Evolutionary conservation across 2,113 vertebrate genomes (phyloP), one percentile per base, ranked within the genome.

Genomic region (Cricetomys ansorgei): DNA sequence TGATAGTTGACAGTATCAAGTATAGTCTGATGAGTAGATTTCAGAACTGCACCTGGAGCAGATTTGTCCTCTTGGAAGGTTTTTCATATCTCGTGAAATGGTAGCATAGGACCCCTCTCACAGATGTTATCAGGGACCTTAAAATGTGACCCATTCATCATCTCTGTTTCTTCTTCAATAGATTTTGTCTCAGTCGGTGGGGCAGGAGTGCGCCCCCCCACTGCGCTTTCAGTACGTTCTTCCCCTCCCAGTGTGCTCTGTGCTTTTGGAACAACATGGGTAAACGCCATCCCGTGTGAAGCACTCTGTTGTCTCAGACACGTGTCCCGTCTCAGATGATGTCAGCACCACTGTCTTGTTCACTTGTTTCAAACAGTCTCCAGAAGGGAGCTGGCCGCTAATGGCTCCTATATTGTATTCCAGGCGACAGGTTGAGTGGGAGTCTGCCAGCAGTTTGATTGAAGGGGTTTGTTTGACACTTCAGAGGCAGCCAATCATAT

Each of bases 371-470:
- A 91, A 23, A 96, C 96, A 43, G 34, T 96, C 98, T 96, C 96
- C 96, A 81, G 98, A 95, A 97, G 89, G 97, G 96, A 98, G 97
- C 96, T 97, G 2, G 55, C 6, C 1, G 97, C 98, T 99, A 99
- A 99, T 4, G 21, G 97, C 98, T 96, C 97, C 98, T 99, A 95
- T 98, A 97, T 99, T 98, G 98, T 99, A 95, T 99, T 98, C 96
- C 98, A 99, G 99, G 99, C 99, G 99, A 99, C 99, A 99, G 99
- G 99, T 99, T 98, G 99, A 99, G 99, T 99, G 99, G 99, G 99
- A 99, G 98, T 99, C 99, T 93, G 99, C 99, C 98, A 99, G 99
- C 99, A 99, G 98, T 99, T 99, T 99, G 98, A 99, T 99, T 97
- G 99, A 99, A 99, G 99, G 99, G 97, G 99, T 99, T 99, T 99